phyloP scores from a whole-genome alignment of 2,888 invertebrate species.

The Enoplolaimus lenunculus region DNA sequence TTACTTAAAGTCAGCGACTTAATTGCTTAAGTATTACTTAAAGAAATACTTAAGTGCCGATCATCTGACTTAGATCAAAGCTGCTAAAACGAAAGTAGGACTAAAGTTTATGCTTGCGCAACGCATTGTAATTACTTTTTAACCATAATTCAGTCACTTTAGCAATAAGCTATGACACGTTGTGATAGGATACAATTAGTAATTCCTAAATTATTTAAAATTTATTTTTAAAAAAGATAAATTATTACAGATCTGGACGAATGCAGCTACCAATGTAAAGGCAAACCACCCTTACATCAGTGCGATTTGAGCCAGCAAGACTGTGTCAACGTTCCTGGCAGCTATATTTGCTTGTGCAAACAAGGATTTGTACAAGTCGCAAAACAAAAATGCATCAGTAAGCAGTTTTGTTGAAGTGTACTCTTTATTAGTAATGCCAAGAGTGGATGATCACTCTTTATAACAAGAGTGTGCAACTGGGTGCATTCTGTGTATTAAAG shows the following conservation, averaged over 20 bases:
- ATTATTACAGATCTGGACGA: slow-evolving; percentile 1
- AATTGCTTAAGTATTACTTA: too few relatives aligned
- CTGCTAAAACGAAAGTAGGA: too few relatives aligned
- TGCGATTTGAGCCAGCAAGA: background rate
- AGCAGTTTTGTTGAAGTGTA: background rate
- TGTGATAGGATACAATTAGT: too few relatives aligned
- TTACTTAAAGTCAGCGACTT: too few relatives aligned
- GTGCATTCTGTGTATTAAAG: background rate
- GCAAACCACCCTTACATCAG: background rate
- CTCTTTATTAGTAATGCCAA: background rate
- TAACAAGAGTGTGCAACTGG: background rate
- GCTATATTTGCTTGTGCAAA: background rate
- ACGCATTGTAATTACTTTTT: too few relatives aligned
- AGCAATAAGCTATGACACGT: too few relatives aligned
- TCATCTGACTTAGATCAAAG: too few relatives aligned
- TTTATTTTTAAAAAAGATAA: too few relatives aligned
- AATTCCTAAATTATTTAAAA: too few relatives aligned
- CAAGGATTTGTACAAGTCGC: background rate
- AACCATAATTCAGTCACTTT: too few relatives aligned
- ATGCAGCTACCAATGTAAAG: background rate
- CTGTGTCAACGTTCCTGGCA: background rate
- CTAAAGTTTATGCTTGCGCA: too few relatives aligned
- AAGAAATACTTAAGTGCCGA: too few relatives aligned
- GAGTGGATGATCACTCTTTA: background rate
- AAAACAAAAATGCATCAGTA: background rate